Percentiles rank a stretch among this genome's conserved stretches.
Evolutionary conservation across 1,140 invertebrate species (phyloP).

Genomic region (Lucilia cuprina): DNA sequence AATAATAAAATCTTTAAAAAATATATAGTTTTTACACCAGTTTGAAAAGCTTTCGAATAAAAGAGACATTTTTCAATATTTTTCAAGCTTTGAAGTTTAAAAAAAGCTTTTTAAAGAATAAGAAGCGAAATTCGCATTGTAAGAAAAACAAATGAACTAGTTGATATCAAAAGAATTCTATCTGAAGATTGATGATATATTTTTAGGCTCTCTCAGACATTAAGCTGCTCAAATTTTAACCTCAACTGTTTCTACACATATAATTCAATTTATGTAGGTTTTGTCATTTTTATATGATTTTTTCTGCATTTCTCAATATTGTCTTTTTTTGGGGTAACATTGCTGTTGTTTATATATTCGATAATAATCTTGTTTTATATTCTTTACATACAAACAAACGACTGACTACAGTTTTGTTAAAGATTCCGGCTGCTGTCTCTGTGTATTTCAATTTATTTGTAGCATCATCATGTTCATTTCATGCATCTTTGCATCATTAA

Average conservation of each 20-base stretch:
- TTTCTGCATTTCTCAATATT: not conserved
- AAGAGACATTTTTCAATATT: too few species aligned
- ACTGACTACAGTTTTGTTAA: not conserved
- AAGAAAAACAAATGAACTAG: too few species aligned
- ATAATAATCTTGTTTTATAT: not conserved
- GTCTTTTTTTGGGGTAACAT: not conserved
- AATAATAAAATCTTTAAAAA: too few species aligned
- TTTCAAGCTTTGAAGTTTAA: too few species aligned
- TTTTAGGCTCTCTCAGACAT: too few species aligned
- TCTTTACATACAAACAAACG: not conserved
- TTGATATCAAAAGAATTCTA: too few species aligned
- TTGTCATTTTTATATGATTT: not conserved
- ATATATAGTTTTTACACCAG: too few species aligned
- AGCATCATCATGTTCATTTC: not conserved
- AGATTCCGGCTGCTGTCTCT: not conserved
- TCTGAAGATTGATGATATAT: not conserved
- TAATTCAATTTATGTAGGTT: not conserved
- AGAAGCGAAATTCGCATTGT: too few species aligned
- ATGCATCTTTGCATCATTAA: constrained; percentile 17
- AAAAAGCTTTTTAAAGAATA: too few species aligned
- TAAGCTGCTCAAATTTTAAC: not conserved
- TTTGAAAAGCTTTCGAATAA: too few species aligned
- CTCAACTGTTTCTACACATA: not conserved
- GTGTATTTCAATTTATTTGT: not conserved
- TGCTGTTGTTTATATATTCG: not conserved